Evolutionary conservation across 2,888 invertebrate species (phyloP).

Genomic region (Polylopha cassiicola): DNA sequence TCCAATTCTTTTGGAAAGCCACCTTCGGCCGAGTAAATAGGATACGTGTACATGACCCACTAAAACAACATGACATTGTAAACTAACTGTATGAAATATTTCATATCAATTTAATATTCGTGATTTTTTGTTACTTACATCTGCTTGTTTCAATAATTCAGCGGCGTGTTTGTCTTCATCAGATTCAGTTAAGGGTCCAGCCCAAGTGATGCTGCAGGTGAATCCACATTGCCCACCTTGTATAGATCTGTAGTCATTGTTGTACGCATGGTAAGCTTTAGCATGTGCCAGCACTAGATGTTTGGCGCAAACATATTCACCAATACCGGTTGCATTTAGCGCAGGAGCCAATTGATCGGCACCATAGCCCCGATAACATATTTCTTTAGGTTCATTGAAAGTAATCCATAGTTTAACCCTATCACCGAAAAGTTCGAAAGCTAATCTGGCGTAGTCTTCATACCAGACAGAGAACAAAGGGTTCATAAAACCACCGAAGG

Average conservation of each 20-base stretch:
- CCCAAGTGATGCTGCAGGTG: conserved; percentile 34
- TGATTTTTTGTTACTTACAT: conserved; percentile 29
- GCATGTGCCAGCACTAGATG: conserved; percentile 76
- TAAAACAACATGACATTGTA: conserved; percentile 29
- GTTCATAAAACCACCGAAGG: conserved; percentile 72
- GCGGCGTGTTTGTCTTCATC: conserved; percentile 39
- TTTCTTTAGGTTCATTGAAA: conserved; percentile 59
- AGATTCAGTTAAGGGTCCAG: conserved; percentile 32
- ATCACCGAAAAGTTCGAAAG: conserved; percentile 54
- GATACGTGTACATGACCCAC: conserved; percentile 67
- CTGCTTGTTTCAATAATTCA: conserved; percentile 33
- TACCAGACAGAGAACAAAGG: conserved; percentile 63
- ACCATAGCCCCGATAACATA: conserved; percentile 23
- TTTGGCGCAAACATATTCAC: conserved; percentile 70
- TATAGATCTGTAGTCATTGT: conserved; percentile 47
- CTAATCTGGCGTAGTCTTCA: conserved; percentile 65
- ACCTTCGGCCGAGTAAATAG: conserved; percentile 66
- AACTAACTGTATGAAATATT: no score
- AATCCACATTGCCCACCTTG: conserved; percentile 39
- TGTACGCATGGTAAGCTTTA: conserved; percentile 70
- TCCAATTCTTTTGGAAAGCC: conserved; percentile 71
- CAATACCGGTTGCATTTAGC: conserved; percentile 48
- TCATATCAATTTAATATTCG: no score
- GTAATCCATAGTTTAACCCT: conserved; percentile 60
- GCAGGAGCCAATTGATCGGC: conserved; percentile 38